phyloP scores from a whole-genome alignment of 2,888 invertebrate genomes.

The Philereme vetulata region DNA sequence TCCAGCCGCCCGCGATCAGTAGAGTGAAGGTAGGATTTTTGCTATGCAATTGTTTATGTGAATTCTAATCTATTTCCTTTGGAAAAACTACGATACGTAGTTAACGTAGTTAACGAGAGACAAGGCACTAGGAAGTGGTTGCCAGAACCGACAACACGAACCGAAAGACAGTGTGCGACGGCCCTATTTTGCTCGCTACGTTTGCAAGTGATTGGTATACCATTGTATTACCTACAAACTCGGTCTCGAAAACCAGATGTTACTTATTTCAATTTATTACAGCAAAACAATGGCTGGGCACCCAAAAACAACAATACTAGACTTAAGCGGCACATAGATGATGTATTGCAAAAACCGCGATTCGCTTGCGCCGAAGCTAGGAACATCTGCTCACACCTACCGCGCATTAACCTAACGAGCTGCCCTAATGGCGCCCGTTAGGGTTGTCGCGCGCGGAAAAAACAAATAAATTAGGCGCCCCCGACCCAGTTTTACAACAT shows the following conservation, averaged over 20 bases:
- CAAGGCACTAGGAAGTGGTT: too few relatives aligned
- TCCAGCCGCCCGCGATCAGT: slow-evolving; percentile 68
- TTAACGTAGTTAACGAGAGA: too few relatives aligned
- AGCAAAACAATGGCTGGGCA: slow-evolving; percentile 32
- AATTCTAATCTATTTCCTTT: too few relatives aligned
- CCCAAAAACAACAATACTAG: slow-evolving; percentile 47
- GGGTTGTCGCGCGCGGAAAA: slow-evolving; percentile 63
- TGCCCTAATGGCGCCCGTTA: slow-evolving; percentile 75
- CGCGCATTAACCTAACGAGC: slow-evolving; percentile 81
- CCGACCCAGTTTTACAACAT: slow-evolving; percentile 65
- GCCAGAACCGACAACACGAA: too few relatives aligned
- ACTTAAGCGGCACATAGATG: slow-evolving; percentile 63
- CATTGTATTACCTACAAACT: neutral
- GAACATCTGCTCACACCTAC: slow-evolving; percentile 76
- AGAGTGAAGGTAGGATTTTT: slow-evolving; percentile 60
- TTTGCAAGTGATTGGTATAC: too few relatives aligned
- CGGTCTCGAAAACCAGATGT: neutral
- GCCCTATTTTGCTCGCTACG: too few relatives aligned
- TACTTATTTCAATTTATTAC: slow-evolving; percentile 11
- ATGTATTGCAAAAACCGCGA: slow-evolving; percentile 72
- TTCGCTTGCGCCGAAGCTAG: slow-evolving; percentile 50
- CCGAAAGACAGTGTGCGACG: too few relatives aligned
- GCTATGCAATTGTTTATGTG: neutral
- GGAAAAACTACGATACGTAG: too few relatives aligned
- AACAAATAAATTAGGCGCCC: slow-evolving; percentile 72